Conservation (phyloP, 2,113 vertebrate species). For the Clarias magur region DNA sequence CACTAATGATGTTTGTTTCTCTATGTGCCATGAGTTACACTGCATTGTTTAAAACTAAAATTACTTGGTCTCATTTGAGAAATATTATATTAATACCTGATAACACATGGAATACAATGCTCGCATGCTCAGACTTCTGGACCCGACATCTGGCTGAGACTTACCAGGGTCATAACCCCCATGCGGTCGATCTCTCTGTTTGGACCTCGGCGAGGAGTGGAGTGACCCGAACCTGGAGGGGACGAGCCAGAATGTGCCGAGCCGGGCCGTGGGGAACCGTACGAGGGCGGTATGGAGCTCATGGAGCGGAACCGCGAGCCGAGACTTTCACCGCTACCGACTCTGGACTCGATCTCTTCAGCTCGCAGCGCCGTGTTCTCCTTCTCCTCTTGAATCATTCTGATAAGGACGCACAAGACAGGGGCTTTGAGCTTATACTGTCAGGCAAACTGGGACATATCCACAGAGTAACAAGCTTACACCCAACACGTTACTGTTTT, state of each 20-base stretch:
- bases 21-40: background rate
- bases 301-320: slow-evolving; percentile 82
- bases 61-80: background rate
- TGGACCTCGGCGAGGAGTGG: slow-evolving; percentile 83
- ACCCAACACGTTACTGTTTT: background rate
- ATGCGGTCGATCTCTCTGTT: slow-evolving; percentile 90
- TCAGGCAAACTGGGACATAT: background rate
- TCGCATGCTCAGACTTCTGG: background rate
- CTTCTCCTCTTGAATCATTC: slow-evolving; percentile 97
- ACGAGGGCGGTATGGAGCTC: slow-evolving; percentile 78
- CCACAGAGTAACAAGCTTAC: too few relatives aligned
- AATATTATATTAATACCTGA: background rate
- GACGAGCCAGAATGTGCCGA: slow-evolving; percentile 82
- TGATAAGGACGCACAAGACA: slow-evolving; percentile 54
- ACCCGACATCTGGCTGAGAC: background rate
- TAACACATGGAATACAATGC: background rate
- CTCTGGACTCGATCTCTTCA: slow-evolving; percentile 91
- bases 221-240: slow-evolving; percentile 86
- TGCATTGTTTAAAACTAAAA: background rate
- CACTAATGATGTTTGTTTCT: background rate
- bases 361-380: slow-evolving; percentile 89
- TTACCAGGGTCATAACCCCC: slow-evolving; percentile 93
- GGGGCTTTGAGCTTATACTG: background rate
- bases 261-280: slow-evolving; percentile 71
- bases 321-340: slow-evolving; percentile 85